These are phyloP conservation scores for zebrafish (Danio rerio) DNA, from an alignment of 2,113 vertebrate species.

Conservation along the genomic window GRCz12tu NC_133192.1:34112001-34112500, in stretches of 20 bases:
- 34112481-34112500: constrained; percentile 97
- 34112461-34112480: constrained; percentile 96
- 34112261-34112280: constrained; percentile 88
- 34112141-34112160: neutral
- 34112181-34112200: constrained; percentile 92
- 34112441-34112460: constrained; percentile 90
- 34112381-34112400: neutral
- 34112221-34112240: constrained; percentile 88
- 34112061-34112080: too few relatives aligned
- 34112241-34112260: constrained; percentile 95
- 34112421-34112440: constrained; percentile 76
- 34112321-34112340: neutral
- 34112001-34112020: too few relatives aligned
- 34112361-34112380: neutral
- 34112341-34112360: neutral
- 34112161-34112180: constrained; percentile 90
- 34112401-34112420: constrained; percentile 75
- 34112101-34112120: neutral
- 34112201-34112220: constrained; percentile 97
- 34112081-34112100: too few relatives aligned
- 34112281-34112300: constrained; percentile 84
- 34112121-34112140: neutral
- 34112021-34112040: too few relatives aligned
- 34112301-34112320: constrained; percentile 67
- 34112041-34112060: too few relatives aligned